phyloP scores from a whole-genome alignment of 2,888 invertebrate genomes.

The Tinea semifulvella region DNA sequence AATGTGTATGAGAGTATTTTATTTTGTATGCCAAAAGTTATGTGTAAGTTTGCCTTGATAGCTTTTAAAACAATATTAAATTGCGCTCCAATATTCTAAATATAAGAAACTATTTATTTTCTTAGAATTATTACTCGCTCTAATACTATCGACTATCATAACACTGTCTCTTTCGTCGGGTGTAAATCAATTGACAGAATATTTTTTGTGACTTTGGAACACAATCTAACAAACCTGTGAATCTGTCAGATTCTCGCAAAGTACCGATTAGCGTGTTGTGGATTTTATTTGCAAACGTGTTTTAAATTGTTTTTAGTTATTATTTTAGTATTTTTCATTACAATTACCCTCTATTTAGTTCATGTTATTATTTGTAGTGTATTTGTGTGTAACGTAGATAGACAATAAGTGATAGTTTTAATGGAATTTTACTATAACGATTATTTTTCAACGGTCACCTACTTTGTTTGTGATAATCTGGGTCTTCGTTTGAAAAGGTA shows the following conservation, averaged over 20 bases:
- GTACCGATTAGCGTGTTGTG: conserved; percentile 36
- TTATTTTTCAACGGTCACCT: conserved; percentile 36
- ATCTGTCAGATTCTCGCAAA: conserved; percentile 16
- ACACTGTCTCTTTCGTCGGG: no score
- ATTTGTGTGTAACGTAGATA: not conserved
- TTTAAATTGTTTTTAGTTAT: conserved; percentile 27
- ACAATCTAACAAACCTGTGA: not conserved
- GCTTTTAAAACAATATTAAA: no score
- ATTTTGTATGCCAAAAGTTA: no score
- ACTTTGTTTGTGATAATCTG: conserved; percentile 56
- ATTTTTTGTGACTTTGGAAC: no score
- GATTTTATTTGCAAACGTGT: conserved; percentile 39
- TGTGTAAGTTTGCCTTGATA: no score
- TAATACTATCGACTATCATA: no score
- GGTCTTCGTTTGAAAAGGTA: conserved; percentile 52
- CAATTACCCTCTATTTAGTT: conserved; percentile 5
- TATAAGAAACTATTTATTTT: no score
- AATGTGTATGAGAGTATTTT: no score
- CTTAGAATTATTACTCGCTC: no score
- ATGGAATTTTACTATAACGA: conserved; percentile 23
- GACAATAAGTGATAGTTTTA: conserved; percentile 2
- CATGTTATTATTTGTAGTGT: conserved; percentile 8
- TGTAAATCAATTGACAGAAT: no score
- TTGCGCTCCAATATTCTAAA: no score
- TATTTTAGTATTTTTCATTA: conserved; percentile 23